Conservation (phyloP, 37 sponge, comb jelly and placozoan genomes). For the Aphrocallistes beatrix region DNA sequence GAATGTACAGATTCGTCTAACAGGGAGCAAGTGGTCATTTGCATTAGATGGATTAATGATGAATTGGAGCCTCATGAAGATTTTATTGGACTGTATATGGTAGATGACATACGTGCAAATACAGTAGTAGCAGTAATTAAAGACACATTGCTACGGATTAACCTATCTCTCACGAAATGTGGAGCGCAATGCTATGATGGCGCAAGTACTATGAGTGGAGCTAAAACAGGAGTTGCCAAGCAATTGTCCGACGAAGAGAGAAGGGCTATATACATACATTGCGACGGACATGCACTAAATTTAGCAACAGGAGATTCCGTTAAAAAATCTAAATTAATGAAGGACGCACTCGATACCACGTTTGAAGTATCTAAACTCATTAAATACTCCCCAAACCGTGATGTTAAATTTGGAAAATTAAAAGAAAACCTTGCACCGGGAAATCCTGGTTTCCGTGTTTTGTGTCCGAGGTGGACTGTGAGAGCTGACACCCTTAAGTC, state of each 20-base stretch:
- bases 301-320: slow-evolving; percentile 37
- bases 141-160: slow-evolving; percentile 16
- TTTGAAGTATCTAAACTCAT: slow-evolving; percentile 48
- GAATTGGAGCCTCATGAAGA: slow-evolving; percentile 36
- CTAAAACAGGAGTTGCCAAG: slow-evolving; percentile 20
- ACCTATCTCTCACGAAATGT: background rate
- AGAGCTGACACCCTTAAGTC: background rate
- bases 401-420: slow-evolving; percentile 32
- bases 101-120: background rate
- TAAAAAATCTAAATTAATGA: slow-evolving; percentile 36
- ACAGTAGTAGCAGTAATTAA: background rate
- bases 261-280: slow-evolving; percentile 23
- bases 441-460: slow-evolving; percentile 22
- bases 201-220: background rate
- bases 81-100: slow-evolving; percentile 29
- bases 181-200: slow-evolving; percentile 28
- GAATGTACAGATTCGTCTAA: slow-evolving; percentile 32
- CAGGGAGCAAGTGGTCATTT: too few relatives aligned
- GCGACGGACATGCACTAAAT: too few relatives aligned
- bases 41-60: slow-evolving; percentile 28
- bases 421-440: slow-evolving; percentile 23
- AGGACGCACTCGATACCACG: slow-evolving; percentile 43
- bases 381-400: slow-evolving; percentile 50
- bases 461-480: slow-evolving; percentile 30
- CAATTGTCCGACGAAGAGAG: slow-evolving; percentile 4